phyloP scores from a whole-genome alignment of 2,113 vertebrate species.

The Catharus bicknelli region DNA sequence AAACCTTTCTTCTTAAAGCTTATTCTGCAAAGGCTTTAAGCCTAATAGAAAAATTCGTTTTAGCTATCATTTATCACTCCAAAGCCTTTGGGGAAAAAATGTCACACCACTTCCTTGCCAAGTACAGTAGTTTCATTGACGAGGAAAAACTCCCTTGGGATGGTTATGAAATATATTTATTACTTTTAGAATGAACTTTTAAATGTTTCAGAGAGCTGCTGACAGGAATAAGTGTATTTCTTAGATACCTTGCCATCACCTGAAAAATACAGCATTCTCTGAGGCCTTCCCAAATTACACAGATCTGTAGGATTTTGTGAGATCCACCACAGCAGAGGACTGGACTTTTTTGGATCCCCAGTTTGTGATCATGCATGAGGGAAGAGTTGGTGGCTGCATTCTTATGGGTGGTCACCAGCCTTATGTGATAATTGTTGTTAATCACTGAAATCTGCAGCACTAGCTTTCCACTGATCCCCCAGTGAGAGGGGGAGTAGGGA shows the following conservation, averaged over 20 bases:
- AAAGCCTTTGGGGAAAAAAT: constrained; percentile 36
- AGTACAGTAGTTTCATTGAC: constrained; percentile 36
- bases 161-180: constrained; percentile 54
- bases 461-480: neutral
- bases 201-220: constrained; percentile 24
- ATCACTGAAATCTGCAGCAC: neutral
- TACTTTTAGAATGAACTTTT: constrained; percentile 36
- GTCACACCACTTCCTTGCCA: neutral
- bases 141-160: constrained; percentile 29
- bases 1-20: neutral
- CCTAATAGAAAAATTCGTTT: neutral
- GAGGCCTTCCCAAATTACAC: neutral
- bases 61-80: constrained; percentile 38
- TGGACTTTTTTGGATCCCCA: neutral
- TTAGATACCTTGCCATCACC: neutral
- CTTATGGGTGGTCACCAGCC: neutral
- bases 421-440: accelerated
- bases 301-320: neutral
- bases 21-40: neutral
- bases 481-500: neutral
- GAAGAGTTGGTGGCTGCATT: neutral
- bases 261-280: neutral
- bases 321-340: neutral
- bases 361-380: neutral
- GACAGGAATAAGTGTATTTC: neutral